Evolutionary conservation across 2,888 invertebrate genomes (phyloP).

Genomic region (Aphidius colemani): DNA sequence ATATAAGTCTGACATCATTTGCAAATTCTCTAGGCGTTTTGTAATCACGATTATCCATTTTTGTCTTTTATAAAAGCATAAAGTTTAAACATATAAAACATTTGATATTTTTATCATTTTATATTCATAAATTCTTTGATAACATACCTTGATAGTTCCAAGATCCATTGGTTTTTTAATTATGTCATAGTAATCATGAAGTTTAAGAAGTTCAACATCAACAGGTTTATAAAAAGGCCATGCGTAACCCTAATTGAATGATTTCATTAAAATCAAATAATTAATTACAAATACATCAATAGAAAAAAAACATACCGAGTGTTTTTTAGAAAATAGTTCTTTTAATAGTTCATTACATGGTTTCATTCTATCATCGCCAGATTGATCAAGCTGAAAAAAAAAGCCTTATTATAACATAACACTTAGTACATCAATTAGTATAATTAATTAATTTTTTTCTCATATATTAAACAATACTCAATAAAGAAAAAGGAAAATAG

Average conservation of each 20-base stretch:
- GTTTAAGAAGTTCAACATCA: conserved; percentile 89
- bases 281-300: conserved; percentile 1
- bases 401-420: no score
- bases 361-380: conserved; percentile 68
- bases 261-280: conserved; percentile 3
- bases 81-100: no score
- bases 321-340: conserved; percentile 90
- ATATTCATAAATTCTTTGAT: no score
- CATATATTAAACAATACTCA: no score
- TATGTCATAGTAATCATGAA: conserved; percentile 98
- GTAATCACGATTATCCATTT: conserved; percentile 96
- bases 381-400: no score
- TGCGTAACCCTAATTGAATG: conserved; percentile 78
- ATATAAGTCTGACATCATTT: conserved; percentile 94
- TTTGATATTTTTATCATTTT: no score
- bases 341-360: conserved; percentile 92
- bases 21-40: conserved; percentile 93
- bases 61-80: conserved; percentile 66
- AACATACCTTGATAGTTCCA: conserved; percentile 73
- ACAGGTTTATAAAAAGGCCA: conserved; percentile 99
- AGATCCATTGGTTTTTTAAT: conserved; percentile 99
- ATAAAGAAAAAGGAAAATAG: no score
- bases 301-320: conserved; percentile 67
- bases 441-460: no score
- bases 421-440: no score